These are phyloP conservation scores for Sicus ferrugineus DNA, from an alignment of 2,888 invertebrate species.

Conservation along the genomic window DNA sequence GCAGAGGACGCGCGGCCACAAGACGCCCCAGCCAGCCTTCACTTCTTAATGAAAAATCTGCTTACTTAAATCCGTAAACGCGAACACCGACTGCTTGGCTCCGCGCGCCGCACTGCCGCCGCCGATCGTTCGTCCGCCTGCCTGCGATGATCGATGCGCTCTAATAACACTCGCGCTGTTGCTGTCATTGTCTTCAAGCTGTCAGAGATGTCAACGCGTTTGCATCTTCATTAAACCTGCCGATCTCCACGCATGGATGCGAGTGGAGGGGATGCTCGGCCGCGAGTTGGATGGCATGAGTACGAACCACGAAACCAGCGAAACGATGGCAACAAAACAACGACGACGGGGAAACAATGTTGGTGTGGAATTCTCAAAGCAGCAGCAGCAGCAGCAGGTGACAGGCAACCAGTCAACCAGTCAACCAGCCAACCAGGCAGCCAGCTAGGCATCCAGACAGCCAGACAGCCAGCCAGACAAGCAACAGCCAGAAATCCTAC, in stretches of 20 bases:
- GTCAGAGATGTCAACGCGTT: constrained; percentile 35
- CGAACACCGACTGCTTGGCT: not conserved
- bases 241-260: not conserved
- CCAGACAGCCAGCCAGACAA: too few relatives aligned
- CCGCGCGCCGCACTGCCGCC: not conserved
- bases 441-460: not conserved
- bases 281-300: not conserved
- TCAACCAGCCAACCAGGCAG: not conserved
- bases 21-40: not conserved
- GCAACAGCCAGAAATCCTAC: not conserved
- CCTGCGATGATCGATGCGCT: constrained; percentile 14
- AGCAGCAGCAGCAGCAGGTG: constrained; percentile 24
- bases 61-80: constrained; percentile 24
- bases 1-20: not conserved
- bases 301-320: not conserved
- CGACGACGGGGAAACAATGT: not conserved
- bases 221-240: constrained; percentile 30
- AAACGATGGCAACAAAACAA: constrained; percentile 6
- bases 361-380: constrained; percentile 13
- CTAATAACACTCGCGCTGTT: constrained; percentile 28
- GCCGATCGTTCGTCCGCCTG: not conserved
- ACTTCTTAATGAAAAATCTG: not conserved
- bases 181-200: constrained; percentile 33
- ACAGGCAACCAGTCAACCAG: not conserved
- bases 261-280: not conserved